Evolutionary conservation across 2,888 invertebrate genomes (phyloP).

Genomic region (Dicyrtomina minuta): DNA sequence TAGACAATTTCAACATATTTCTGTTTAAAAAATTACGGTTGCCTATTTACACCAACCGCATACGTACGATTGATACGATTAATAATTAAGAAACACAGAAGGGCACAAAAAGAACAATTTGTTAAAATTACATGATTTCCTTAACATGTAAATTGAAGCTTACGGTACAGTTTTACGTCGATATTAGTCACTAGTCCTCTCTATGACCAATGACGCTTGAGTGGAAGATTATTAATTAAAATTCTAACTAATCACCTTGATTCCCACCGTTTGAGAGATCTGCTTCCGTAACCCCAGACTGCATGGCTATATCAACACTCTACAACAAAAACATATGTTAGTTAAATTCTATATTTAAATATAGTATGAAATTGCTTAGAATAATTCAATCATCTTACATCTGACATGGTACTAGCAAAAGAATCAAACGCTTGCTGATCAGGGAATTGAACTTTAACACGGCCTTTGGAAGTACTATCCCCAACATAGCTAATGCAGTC

Average conservation of each 20-base stretch:
- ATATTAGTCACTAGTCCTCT: too few relatives aligned
- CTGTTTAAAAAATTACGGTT: too few relatives aligned
- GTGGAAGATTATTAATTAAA: too few relatives aligned
- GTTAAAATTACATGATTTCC: too few relatives aligned
- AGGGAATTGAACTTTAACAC: slow-evolving; percentile 36
- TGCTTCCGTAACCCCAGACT: slow-evolving; percentile 43
- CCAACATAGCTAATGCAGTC: slow-evolving; percentile 25
- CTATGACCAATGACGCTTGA: too few relatives aligned
- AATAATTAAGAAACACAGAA: too few relatives aligned
- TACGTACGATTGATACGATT: too few relatives aligned
- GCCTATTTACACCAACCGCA: too few relatives aligned
- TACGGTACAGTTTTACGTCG: too few relatives aligned
- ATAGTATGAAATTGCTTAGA: not conserved
- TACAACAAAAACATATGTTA: slow-evolving; percentile 12
- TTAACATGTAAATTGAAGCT: too few relatives aligned
- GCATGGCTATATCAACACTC: slow-evolving; percentile 44
- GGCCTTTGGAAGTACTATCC: slow-evolving; percentile 34
- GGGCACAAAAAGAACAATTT: too few relatives aligned
- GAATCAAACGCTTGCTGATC: slow-evolving; percentile 41
- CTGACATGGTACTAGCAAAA: slow-evolving; percentile 41
- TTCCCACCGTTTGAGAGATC: slow-evolving; percentile 30
- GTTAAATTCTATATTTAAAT: not conserved
- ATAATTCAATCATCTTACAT: slow-evolving; percentile 34
- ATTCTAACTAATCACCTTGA: not conserved
- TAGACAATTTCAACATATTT: too few relatives aligned